Evolutionary conservation across 2,888 invertebrate species (phyloP).

Genomic region (Andrena trimmerana): DNA sequence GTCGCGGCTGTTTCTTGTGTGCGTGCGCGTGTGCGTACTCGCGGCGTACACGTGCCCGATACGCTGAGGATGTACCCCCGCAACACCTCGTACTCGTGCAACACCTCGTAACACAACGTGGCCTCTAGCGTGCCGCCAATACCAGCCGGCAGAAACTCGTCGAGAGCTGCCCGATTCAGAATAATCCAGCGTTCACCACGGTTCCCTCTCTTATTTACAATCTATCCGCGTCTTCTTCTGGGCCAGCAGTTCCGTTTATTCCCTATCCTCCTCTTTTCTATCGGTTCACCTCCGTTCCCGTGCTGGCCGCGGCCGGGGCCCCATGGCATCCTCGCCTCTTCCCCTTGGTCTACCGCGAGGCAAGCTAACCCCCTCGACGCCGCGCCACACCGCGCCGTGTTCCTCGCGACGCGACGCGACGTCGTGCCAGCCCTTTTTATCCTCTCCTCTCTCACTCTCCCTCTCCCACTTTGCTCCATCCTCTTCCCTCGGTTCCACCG

Average conservation of each 20-base stretch:
- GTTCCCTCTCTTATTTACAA: slow-evolving; percentile 44
- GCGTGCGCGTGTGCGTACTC: slow-evolving; percentile 28
- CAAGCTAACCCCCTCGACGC: slow-evolving; percentile 56
- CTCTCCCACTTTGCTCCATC: not conserved
- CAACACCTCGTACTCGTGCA: slow-evolving; percentile 49
- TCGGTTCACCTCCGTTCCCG: not conserved
- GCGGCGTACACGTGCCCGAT: slow-evolving; percentile 49
- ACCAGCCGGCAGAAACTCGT: slow-evolving; percentile 48
- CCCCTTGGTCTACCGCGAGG: slow-evolving; percentile 40
- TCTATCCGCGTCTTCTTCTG: slow-evolving; percentile 29
- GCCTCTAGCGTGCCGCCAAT: slow-evolving; percentile 46
- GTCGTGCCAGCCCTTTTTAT: slow-evolving; percentile 74
- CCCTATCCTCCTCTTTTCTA: slow-evolving; percentile 3
- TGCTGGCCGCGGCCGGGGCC: not conserved
- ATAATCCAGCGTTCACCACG: slow-evolving; percentile 45
- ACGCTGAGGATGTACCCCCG: slow-evolving; percentile 18
- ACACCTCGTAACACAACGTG: slow-evolving; percentile 52
- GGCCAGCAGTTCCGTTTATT: slow-evolving; percentile 13
- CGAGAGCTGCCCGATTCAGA: slow-evolving; percentile 48
- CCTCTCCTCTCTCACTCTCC: slow-evolving; percentile 39
- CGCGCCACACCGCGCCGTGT: slow-evolving; percentile 30
- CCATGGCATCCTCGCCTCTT: slow-evolving; percentile 21
- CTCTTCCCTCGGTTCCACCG: slow-evolving; percentile 17
- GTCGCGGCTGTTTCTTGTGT: not conserved
- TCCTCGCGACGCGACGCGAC: slow-evolving; percentile 65